Evolutionary conservation across 1,140 invertebrate genomes (phyloP).

Genomic region (Drosophila triauraria): DNA sequence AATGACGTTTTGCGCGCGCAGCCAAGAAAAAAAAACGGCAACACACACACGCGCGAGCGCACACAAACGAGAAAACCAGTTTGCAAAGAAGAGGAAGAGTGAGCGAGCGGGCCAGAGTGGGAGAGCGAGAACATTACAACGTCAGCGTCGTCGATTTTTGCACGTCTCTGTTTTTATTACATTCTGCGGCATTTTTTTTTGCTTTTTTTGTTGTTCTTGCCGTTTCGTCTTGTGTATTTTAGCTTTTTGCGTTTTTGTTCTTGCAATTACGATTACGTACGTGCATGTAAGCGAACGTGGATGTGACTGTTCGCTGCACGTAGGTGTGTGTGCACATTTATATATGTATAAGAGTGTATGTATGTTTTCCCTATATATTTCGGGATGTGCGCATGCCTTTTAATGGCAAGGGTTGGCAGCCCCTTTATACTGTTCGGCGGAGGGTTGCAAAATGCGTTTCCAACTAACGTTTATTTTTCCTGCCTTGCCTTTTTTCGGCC

Average conservation of each 20-base stretch:
- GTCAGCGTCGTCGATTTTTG: constrained; percentile 63
- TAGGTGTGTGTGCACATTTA: constrained; percentile 23
- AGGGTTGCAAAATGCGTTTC: constrained; percentile 74
- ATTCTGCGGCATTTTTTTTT: constrained; percentile 57
- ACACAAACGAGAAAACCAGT: constrained; percentile 50
- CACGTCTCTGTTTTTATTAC: constrained; percentile 81
- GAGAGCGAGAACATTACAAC: constrained; percentile 38
- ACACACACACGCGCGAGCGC: constrained; percentile 13
- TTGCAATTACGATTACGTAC: constrained; percentile 47
- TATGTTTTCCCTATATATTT: constrained; percentile 26
- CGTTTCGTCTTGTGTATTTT: constrained; percentile 22
- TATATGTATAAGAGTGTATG: constrained; percentile 10
- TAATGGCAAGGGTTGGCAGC: constrained; percentile 73
- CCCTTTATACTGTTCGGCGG: constrained; percentile 38
- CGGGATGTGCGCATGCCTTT: constrained; percentile 56
- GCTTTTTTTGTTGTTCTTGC: constrained; percentile 6
- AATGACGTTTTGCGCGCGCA: constrained; percentile 83
- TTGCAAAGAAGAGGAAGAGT: constrained; percentile 18
- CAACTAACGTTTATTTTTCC: constrained; percentile 19
- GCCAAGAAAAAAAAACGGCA: constrained; percentile 38
- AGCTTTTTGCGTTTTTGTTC: constrained; percentile 28
- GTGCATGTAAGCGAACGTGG: constrained; percentile 37
- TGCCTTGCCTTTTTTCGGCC: constrained; percentile 4
- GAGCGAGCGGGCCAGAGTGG: constrained; percentile 9
- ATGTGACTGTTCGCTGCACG: constrained; percentile 9